A percentile compares a stretch with the other conserved stretches of the same genome.
These are phyloP conservation scores for Marmota flaviventris DNA, from an alignment of 2,113 vertebrate genomes.

Conservation along the genomic window DNA sequence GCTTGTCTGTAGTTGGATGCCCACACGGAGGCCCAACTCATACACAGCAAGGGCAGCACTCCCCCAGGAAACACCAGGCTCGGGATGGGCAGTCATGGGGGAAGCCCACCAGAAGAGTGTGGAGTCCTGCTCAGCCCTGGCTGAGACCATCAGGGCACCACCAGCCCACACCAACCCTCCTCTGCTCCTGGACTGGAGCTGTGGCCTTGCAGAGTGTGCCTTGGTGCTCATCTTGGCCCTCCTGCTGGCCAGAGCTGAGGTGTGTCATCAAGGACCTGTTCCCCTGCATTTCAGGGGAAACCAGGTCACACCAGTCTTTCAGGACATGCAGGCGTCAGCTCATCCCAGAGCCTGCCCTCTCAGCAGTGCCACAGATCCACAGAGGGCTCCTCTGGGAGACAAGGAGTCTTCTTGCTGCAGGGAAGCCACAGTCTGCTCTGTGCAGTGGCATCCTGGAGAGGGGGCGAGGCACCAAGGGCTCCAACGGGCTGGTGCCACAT, in stretches of 20 bases:
- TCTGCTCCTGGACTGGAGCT: neutral
- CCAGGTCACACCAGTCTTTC: neutral
- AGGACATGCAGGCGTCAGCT: neutral
- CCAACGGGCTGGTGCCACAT: too few relatives aligned
- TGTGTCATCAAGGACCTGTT: neutral
- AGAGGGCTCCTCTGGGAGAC: neutral
- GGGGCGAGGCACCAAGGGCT: neutral
- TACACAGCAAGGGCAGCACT: neutral
- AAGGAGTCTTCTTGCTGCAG: neutral
- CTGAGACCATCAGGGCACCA: neutral
- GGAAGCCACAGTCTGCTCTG: too few relatives aligned
- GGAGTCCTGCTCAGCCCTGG: neutral
- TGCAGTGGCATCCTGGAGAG: neutral
- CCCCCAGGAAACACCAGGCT: rapidly evolving
- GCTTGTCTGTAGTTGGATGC: neutral
- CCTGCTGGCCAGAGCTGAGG: neutral
- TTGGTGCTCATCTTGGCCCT: neutral
- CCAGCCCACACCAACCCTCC: too few relatives aligned
- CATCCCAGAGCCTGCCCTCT: too few relatives aligned
- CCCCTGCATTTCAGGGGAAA: neutral
- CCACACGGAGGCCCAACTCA: neutral
- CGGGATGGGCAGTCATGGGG: rapidly evolving
- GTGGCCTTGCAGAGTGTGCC: rapidly evolving
- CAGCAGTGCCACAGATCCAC: too few relatives aligned
- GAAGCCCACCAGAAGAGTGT: too few relatives aligned